Conservation (phyloP, 2,797 vertebrate species). For the Oreortyx pictus region DNA sequence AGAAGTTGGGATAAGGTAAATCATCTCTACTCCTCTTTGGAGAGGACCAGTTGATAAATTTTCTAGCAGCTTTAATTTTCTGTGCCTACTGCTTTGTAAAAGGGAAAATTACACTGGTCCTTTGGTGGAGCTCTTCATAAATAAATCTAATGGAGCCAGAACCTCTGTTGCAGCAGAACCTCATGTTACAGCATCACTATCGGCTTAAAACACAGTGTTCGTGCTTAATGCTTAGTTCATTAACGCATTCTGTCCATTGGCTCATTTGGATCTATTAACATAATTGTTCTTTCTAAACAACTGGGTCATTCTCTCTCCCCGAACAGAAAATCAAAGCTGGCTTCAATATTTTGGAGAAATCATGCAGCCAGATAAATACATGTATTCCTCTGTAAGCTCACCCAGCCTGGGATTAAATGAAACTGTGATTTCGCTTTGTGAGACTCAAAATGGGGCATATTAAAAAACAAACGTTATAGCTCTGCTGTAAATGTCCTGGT, state of each 20-base stretch:
- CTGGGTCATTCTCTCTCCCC: conserved; percentile 75
- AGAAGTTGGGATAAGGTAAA: neutral
- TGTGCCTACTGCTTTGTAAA: conserved; percentile 34
- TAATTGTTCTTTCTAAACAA: conserved; percentile 82
- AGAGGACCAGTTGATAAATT: neutral
- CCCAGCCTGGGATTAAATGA: neutral
- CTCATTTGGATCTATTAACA: conserved; percentile 79
- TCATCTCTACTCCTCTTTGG: neutral
- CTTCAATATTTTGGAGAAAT: conserved; percentile 67
- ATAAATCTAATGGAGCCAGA: conserved; percentile 44
- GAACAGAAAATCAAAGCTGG: conserved; percentile 73
- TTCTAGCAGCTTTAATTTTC: conserved; percentile 40
- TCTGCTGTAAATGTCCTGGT: conserved; percentile 20
- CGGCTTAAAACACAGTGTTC: conserved; percentile 67
- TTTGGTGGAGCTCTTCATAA: conserved; percentile 55
- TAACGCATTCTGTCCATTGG: conserved; percentile 73
- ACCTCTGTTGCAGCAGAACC: conserved; percentile 62
- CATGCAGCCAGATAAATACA: neutral
- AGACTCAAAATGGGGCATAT: neutral
- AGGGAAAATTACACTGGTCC: conserved; percentile 62
- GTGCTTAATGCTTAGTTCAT: conserved; percentile 71
- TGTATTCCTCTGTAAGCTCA: neutral
- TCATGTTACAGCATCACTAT: conserved; percentile 58
- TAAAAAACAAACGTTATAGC: neutral
- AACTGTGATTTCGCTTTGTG: neutral